Base-by-base conservation (phyloP, 2,113 vertebrate genomes). In the Camelus bactrianus region DNA sequence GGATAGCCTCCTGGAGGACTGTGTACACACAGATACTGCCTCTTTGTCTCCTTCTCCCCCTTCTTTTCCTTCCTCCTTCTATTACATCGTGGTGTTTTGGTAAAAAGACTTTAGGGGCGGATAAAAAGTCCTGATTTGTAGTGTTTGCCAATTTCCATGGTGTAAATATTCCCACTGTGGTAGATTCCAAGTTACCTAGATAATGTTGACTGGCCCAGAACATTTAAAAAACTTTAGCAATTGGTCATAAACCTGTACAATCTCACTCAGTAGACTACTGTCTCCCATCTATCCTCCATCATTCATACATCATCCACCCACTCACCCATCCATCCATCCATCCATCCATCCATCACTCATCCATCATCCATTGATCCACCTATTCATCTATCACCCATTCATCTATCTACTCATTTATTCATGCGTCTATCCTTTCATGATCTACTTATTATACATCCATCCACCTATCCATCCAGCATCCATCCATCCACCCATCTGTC, bases 11-110 rank as follows among this genome's bases (percentile, higher is more conserved):
- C 9, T 13, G 48, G 84, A 77, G 70, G 76, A 30, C 20, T 11
- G 26, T 19, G 3, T 32, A 5, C 2, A 12, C 72, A 2, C 5
- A 50, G 6, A 9, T 32, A 3, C 9, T 24, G 24, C 19, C 8
- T 5, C n/a, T 2, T 9, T 0, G 0, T 56, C 15, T 11, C 46
- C 17, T 52, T 38, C 54, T 22, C 38, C 46, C 2, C 24, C 20
- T 70, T 12, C 9, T 46, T 84, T 64, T 60, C 73, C 13, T 64
- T 73, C 22, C 35, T 65, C 6, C 79, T 84, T 50, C 15, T 15
- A 32, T 50, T 62, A 7, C 35, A 2, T 58, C 64, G 26, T 86
- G 26, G 17, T 5, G 6, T 60, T 28, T 15, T 65, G 46, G 30
- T 83, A 62, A 70, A 50, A 32, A 24, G 30, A 10, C 30, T 84